Evolutionary conservation across 2,113 vertebrate species (phyloP), one percentile per base, ranked within the genome.

Genomic region (Sapajus apella): DNA sequence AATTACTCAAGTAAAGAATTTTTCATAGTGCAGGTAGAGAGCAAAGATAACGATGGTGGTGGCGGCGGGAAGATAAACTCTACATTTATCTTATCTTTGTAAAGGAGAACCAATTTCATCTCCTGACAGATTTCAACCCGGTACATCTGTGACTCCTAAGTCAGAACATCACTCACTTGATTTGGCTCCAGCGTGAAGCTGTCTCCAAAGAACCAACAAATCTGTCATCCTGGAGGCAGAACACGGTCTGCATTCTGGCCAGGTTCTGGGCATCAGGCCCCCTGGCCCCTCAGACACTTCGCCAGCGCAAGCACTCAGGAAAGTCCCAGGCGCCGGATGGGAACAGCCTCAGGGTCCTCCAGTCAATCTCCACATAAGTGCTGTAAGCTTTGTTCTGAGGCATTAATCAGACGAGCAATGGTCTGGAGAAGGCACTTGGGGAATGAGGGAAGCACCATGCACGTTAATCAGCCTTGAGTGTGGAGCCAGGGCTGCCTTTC

Each of bases 381-480:
- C 87, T 2, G 0, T 3, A 17, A 17, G 64, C 86, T 95, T 70
- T 96, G 90, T 76, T 96, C 72, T 80, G 79, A 95, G 70, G 79
- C 90, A 79, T 79, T 83, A 85, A 91, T 95, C 96, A 95, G 87
- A 17, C 73, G 83, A 77, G 64, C 85, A 43, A 73, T 55, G 79
- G 79, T 87, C 66, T 72, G 95, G 82, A 91, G 87, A 80, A 91
- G 90, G 70, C 5, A 0, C 47, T 8, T 21, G 18, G 87, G 79
- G 68, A 83, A 64, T 30, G 52, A 73, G 23, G 73, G 58, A 66
- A 25, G 45, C n/a, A 1, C 2, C 58, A 23, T 32, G 50, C 85
- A n/a, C 7, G 0, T 35, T 83, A 75, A 91, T 79, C 92, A 97
- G 83, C 12, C 13, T 52, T 25, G 30, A 1, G 0, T 7, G n/a